Evolutionary conservation across 2,113 vertebrate species (phyloP), one percentile per base, ranked within the genome.

Genomic region (Dipodomys ordii): DNA sequence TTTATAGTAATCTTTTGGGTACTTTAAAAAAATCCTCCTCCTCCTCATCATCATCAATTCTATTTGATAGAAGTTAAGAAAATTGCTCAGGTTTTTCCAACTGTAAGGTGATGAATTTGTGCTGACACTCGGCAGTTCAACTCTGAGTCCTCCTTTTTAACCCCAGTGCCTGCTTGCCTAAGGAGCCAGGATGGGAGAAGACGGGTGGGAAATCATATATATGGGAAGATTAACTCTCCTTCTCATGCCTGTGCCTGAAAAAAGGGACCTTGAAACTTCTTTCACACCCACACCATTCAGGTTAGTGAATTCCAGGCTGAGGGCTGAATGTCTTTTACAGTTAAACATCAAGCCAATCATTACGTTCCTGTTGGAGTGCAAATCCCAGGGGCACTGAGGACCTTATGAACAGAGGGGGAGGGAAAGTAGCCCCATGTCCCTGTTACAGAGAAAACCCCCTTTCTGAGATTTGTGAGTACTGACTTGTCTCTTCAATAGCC

Each of bases 1-100:
- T 90, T n/a, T 81, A 69, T 10, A 62, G 19, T 3, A 35, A 76
- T 28, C 6, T 8, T 53, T 35, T 65, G n/a, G 32, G 35, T 39
- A 39, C 39, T 39, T 39, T 4, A 39, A 39, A 39, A 39, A 39
- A 39, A 39, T 57, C 53, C 18, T 57, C 53, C 18, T 57, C 53
- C 46, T 80, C 20, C 68, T 60, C 10, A 18, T 74, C 19, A 88
- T 22, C 76, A 73, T 67, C 65, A 67, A 62, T 28, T 35, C 25
- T 23, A 87, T 90, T 81, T 90, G 53, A 78, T 7, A 88, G 64
- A 84, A 64, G 3, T 72, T 53, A 85, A 77, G 39, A n/a, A 83
- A 76, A 32, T 22, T 69, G 11, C 28, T 94, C 60, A 64, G 69
- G 32, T 67, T 78, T 78, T 82, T 27, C 11, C 60, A 69, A 28